Evolutionary conservation across 2,113 vertebrate species (phyloP).

Genomic region (Lepidothrix coronata): DNA sequence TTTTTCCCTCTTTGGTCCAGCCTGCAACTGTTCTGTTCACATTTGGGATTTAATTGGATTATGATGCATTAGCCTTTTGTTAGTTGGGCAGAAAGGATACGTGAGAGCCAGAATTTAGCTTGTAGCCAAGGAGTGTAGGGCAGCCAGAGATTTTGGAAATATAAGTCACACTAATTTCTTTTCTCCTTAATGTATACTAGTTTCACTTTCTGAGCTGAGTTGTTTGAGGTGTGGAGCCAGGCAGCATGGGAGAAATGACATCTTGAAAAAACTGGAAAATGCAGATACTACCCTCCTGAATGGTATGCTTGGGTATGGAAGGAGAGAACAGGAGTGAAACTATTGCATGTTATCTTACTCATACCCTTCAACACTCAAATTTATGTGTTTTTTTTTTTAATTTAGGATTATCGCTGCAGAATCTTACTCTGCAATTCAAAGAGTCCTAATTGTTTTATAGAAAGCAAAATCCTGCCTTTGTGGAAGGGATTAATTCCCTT

Average conservation of each 20-base stretch:
- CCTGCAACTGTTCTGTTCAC: not conserved
- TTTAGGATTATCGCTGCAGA: not conserved
- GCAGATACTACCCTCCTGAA: not conserved
- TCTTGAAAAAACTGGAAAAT: not conserved
- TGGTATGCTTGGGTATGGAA: not conserved
- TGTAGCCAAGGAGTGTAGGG: not conserved
- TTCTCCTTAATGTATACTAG: not conserved
- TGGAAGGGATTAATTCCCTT: not conserved
- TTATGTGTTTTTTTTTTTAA: not conserved
- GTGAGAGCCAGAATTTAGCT: not conserved
- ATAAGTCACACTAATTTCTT: not conserved
- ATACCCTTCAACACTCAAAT: not conserved
- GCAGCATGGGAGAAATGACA: not conserved
- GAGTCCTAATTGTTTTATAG: not conserved
- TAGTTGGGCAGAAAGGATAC: not conserved
- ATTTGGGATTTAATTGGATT: conserved; percentile 7
- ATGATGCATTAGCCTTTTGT: not conserved
- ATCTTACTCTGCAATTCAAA: not conserved
- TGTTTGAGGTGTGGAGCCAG: not conserved
- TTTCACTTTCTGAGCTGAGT: not conserved
- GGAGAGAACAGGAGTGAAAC: not conserved
- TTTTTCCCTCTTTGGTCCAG: not conserved
- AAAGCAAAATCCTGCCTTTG: not conserved
- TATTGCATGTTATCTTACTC: not conserved
- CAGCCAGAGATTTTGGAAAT: not conserved